A percentile compares a stretch with the other conserved stretches of the same genome.
These are phyloP conservation scores for Zaprionus lachaisei DNA, from an alignment of 1,140 invertebrate genomes.

Conservation along the genomic window DNA sequence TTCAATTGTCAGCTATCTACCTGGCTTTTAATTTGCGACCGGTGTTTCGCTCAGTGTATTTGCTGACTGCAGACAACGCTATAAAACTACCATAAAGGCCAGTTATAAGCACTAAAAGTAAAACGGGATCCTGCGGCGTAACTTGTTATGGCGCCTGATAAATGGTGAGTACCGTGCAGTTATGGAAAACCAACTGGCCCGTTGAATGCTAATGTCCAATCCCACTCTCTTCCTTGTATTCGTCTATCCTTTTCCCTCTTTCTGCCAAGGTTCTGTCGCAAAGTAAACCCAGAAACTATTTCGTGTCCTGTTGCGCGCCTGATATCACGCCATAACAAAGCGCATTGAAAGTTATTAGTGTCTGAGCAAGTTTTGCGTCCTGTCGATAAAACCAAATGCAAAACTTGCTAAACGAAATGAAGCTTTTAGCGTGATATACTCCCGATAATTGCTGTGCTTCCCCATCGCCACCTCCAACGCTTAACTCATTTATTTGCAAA, in stretches of 20 bases:
- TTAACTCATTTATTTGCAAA: slow-evolving; percentile 27
- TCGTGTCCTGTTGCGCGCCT: slow-evolving; percentile 59
- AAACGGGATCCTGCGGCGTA: slow-evolving; percentile 61
- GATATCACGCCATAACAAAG: slow-evolving; percentile 39
- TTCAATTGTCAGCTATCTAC: neutral
- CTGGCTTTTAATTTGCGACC: neutral
- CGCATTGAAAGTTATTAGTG: slow-evolving; percentile 69
- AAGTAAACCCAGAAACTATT: neutral
- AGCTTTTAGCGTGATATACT: slow-evolving; percentile 12
- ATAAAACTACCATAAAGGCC: slow-evolving; percentile 56
- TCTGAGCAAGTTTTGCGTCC: slow-evolving; percentile 47
- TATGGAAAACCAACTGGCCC: slow-evolving; percentile 36
- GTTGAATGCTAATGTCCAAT: slow-evolving; percentile 14
- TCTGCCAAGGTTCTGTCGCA: neutral
- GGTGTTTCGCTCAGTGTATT: slow-evolving; percentile 29
- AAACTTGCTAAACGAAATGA: slow-evolving; percentile 55
- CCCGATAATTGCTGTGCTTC: slow-evolving; percentile 43
- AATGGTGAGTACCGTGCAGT: slow-evolving; percentile 52
- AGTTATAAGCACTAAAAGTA: slow-evolving; percentile 68
- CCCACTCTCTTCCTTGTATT: too few species aligned
- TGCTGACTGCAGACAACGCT: slow-evolving; percentile 35
- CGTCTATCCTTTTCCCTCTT: neutral
- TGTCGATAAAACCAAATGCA: slow-evolving; percentile 67
- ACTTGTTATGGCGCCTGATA: slow-evolving; percentile 74
- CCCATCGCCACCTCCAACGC: neutral